phyloP scores from a whole-genome alignment of 2,888 invertebrate genomes.

The Xanthorhoe designata region DNA sequence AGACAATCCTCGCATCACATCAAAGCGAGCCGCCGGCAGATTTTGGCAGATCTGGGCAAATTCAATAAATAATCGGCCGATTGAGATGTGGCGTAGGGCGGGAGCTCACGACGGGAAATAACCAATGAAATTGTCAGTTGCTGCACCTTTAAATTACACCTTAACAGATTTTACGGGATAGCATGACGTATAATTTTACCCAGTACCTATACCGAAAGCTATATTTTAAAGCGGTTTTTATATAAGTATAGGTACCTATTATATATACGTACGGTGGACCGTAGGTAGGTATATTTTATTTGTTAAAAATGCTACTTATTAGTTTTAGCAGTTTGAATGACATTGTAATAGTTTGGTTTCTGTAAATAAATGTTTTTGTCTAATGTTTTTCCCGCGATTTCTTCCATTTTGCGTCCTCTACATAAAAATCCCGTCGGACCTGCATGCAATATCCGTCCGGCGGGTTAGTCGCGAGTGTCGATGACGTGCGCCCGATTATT shows the following conservation, averaged over 20 bases:
- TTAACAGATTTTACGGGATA: background rate
- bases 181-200: background rate
- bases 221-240: no score
- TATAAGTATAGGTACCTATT: no score
- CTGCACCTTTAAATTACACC: background rate
- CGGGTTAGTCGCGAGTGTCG: conserved; percentile 49
- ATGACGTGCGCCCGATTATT: conserved; percentile 52
- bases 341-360: no score
- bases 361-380: background rate
- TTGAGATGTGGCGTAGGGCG: conserved; percentile 28
- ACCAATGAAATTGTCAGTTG: background rate
- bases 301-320: no score
- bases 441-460: conserved; percentile 64
- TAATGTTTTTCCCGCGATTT: background rate
- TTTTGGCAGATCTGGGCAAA: conserved; percentile 57
- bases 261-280: no score
- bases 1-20: conserved; percentile 62
- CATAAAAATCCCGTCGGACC: conserved; percentile 57
- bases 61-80: conserved; percentile 64
- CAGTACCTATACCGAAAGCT: no score
- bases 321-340: no score
- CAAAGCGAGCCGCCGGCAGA: conserved; percentile 50
- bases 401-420: conserved; percentile 27
- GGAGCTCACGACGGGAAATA: background rate
- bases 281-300: no score